Base-by-base conservation (phyloP, 1,140 invertebrate species). In the Brachionus calyciflorus region DNA sequence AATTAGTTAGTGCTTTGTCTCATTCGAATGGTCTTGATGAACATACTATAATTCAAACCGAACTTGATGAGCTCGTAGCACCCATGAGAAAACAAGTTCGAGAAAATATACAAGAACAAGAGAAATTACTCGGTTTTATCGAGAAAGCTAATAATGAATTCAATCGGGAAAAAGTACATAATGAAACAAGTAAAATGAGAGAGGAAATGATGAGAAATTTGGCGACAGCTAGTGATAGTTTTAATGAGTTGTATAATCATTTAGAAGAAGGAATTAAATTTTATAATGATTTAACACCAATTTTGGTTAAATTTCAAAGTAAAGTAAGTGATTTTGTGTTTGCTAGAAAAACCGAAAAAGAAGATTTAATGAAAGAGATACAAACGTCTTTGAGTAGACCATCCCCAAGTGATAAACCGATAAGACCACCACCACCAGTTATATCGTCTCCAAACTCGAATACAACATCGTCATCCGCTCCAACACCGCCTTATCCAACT, bases 261-360 rank as follows among this genome's bases (percentile, higher is more conserved):
- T 86, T 98, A 53, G 88, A 91, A 80, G 96, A 99, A 87, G 96
- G 95, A 76, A 91, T 91, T 12, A 98, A 88, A 87, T 99, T 99
- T 87, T 99, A 99, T 86, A 98, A 97, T 85, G 94, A 98, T 85
- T 87, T 99, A 77, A 98, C 96, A 1, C 87, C 96, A 88, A 83
- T 99, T 77, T 86, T 99, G 80, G 89, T 99, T 5, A 90, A 91
- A 30, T 94, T 97, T 84, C 97, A 99, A 88, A 96, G 93, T 83
- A 99, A 99, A 87, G 92, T 99, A 80, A 91, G 91, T 0, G 97
- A 99, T 86, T 98, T 94, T 85, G 96, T 94, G 84, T 99, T 99
- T 86, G 96, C 96, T 33, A 91, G 96, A 4, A 95, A 96, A 87
- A 98, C 96, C 0, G 96, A 99, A 84, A 98, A 98, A 85, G 96